Evolutionary conservation across 2,113 vertebrate genomes (phyloP), one percentile per base, ranked within the genome.

Genomic region (Amphiprion percula): DNA sequence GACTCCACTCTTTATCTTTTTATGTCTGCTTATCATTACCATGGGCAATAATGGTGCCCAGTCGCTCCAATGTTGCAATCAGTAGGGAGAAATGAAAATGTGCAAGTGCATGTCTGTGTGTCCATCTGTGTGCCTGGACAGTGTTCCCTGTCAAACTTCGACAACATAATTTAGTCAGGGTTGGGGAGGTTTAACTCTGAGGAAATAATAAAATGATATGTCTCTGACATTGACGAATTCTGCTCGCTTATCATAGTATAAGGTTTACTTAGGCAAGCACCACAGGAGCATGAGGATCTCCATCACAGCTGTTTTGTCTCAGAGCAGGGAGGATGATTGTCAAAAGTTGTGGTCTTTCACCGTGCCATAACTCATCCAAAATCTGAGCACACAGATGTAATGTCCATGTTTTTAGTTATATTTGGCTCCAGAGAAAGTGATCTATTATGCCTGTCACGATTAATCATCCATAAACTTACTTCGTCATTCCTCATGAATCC

Each of bases 61-160:
- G 21, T 63, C 69, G 67, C 37, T 19, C 39, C 55, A 37, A 76
- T 80, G 77, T 61, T 15, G 41, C 41, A 69, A 83, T 80, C 78
- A 62, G 23, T 15, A 12, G 41, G 41, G 41, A 15, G 41, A 44
- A 44, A 44, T 44, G 41, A 44, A 44, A 44, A 44, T 2, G 41
- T 44, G 41, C 33, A 9, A 37, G 33, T 37, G 7, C 33, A 37
- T 44, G 41, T 44, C 41, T 47, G 50, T 24, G 46, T 47, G 65
- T 67, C 2, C 1, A 3, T 79, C 12, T 74, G 53, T 76, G 30
- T 68, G 37, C 33, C 44, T 85, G 21, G 37, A 73, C 30, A 65
- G 37, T 56, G 17, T 68, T 41, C 44, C 10, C 19, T 67, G 39
- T 58, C 61, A 55, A 44, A 70, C 30, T 30, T 71, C 28, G 39